phyloP scores from a whole-genome alignment of 2,113 vertebrate genomes.

The Ranitomeya imitator region DNA sequence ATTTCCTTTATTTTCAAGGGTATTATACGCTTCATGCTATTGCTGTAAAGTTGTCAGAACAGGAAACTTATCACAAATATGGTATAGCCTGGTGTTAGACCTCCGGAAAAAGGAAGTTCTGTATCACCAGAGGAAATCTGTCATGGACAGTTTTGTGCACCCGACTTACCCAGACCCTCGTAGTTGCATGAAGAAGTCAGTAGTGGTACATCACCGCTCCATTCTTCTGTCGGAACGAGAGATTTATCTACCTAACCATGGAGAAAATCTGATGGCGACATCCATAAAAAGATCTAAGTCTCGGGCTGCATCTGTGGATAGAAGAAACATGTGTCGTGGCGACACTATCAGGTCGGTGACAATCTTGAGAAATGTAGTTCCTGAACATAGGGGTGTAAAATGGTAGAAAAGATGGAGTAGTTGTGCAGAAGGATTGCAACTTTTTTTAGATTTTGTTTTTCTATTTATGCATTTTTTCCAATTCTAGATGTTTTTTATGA shows the following conservation, averaged over 20 bases:
- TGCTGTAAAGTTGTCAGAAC: constrained; percentile 33
- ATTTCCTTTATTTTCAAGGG: constrained; percentile 2
- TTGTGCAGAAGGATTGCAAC: background rate
- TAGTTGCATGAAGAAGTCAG: constrained; percentile 25
- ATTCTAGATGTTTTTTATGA: no score
- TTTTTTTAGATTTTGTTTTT: background rate
- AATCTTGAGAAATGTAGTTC: background rate
- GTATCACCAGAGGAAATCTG: constrained; percentile 64
- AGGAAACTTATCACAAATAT: constrained; percentile 62
- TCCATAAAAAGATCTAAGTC: constrained; percentile 60
- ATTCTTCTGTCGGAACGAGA: background rate
- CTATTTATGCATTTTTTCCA: background rate
- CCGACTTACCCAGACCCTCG: constrained; percentile 44
- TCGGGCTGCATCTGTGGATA: background rate
- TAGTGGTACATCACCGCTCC: constrained; percentile 49
- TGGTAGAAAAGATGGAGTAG: background rate
- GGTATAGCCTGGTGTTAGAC: constrained; percentile 46
- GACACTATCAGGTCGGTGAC: constrained; percentile 62
- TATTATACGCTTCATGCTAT: background rate
- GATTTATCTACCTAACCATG: background rate
- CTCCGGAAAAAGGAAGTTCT: constrained; percentile 65
- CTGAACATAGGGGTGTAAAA: background rate
- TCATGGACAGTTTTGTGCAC: constrained; percentile 60
- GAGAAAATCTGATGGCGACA: constrained; percentile 38
- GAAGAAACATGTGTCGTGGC: constrained; percentile 63